phyloP scores from a whole-genome alignment of 2,888 invertebrate genomes.

The Noctua pronuba region DNA sequence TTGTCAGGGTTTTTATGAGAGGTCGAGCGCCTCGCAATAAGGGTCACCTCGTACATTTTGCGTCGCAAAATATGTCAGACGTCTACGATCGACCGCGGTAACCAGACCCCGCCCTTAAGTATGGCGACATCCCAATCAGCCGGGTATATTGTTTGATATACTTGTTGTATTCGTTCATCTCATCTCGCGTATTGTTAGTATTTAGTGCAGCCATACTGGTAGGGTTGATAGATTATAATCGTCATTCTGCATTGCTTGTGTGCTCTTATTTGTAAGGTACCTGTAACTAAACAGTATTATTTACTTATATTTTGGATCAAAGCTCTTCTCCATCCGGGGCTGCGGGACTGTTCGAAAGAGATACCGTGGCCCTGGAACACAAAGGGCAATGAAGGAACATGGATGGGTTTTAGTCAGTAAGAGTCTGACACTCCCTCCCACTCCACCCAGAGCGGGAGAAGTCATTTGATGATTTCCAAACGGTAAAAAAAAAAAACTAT shows the following conservation, averaged over 20 bases:
- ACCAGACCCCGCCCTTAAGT: too few species aligned
- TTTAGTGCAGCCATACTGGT: not conserved
- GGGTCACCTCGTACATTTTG: not conserved
- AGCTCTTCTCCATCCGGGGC: not conserved
- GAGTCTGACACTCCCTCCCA: too few species aligned
- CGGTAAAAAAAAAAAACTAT: too few species aligned
- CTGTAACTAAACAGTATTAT: not conserved
- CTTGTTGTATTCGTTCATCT: not conserved
- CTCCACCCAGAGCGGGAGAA: too few species aligned
- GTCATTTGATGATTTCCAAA: too few species aligned
- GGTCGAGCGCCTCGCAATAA: not conserved
- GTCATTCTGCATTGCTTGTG: not conserved
- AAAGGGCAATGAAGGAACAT: too few species aligned
- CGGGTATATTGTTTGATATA: conserved; percentile 1
- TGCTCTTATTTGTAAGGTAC: not conserved
- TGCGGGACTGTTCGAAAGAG: too few species aligned
- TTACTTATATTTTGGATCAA: not conserved
- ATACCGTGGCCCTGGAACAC: too few species aligned
- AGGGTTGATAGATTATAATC: not conserved
- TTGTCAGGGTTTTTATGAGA: not conserved
- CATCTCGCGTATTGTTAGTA: not conserved
- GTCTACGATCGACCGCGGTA: not conserved
- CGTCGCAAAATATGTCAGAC: conserved; percentile 5
- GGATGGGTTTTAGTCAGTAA: too few species aligned
- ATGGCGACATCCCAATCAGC: too few species aligned